Percentiles rank a stretch among this genome's conserved stretches.
phyloP scores from a whole-genome alignment of 1,140 invertebrate species.

The Lasioglossum albipes region DNA sequence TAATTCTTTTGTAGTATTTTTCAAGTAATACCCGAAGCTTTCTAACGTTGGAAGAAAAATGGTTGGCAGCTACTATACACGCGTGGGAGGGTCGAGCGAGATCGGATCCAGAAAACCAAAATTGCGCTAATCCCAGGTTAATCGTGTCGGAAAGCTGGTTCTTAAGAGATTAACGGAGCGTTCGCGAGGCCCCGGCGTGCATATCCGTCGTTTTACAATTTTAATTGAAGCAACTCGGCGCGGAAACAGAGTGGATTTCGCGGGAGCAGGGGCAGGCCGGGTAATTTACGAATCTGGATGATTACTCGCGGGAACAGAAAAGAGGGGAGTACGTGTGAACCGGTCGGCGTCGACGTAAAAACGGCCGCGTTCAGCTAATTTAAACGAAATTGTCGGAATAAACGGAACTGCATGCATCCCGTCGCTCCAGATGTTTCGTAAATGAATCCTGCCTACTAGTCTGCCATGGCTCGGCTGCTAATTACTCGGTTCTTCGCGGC shows the following conservation, averaged over 20 bases:
- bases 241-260: slow-evolving; percentile 56
- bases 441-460: slow-evolving; percentile 67
- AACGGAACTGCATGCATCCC: slow-evolving; percentile 78
- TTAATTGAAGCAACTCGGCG: slow-evolving; percentile 31
- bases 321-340: slow-evolving; percentile 72
- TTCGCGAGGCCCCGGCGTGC: neutral
- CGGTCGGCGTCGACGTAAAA: slow-evolving; percentile 74
- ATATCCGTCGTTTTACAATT: slow-evolving; percentile 28
- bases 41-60: no score
- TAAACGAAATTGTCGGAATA: slow-evolving; percentile 77
- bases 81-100: no score
- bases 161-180: neutral
- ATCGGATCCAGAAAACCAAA: neutral
- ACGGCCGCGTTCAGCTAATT: slow-evolving; percentile 75
- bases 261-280: slow-evolving; percentile 35
- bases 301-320: slow-evolving; percentile 63
- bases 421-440: slow-evolving; percentile 75
- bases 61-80: no score
- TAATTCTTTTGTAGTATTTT: no score
- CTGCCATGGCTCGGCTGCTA: slow-evolving; percentile 54
- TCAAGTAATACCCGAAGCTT: no score
- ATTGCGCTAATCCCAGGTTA: neutral
- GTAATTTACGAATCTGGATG: slow-evolving; percentile 66
- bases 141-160: neutral
- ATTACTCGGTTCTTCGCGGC: slow-evolving; percentile 48